Evolutionary conservation across 2,113 vertebrate species (phyloP).

Genomic region (Microtus pennsylvanicus): DNA sequence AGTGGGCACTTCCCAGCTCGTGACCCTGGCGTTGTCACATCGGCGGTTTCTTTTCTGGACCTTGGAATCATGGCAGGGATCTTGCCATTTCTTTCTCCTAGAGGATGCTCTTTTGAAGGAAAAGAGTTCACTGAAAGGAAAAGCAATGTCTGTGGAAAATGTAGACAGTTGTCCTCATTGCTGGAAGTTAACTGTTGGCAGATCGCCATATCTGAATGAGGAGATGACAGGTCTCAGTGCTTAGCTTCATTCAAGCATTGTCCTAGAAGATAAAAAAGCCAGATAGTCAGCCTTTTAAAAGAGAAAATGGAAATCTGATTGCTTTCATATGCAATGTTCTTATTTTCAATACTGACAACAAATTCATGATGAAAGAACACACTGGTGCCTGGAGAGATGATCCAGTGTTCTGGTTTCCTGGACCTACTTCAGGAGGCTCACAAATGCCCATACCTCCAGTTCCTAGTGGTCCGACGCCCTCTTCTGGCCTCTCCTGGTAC

Average conservation of each 20-base stretch:
- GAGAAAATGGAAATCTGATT: not conserved
- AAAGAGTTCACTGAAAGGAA: constrained; percentile 25
- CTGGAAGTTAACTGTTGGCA: not conserved
- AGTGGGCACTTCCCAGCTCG: not conserved
- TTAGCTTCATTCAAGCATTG: not conserved
- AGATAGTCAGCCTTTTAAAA: constrained; percentile 2
- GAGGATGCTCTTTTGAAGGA: not conserved
- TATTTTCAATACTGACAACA: constrained; percentile 33
- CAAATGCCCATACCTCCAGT: too few relatives aligned
- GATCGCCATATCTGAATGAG: not conserved
- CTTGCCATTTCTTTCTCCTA: constrained; percentile 3
- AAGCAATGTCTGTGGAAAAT: not conserved
- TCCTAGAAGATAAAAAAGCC: not conserved
- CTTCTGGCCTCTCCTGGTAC: not conserved
- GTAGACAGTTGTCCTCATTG: constrained; percentile 4
- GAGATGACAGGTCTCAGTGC: fast-evolving
- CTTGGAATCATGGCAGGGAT: not conserved
- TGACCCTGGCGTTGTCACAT: not conserved
- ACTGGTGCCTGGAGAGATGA: not conserved
- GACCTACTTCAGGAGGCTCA: not conserved
- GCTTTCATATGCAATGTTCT: constrained; percentile 23
- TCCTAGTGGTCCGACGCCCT: not conserved
- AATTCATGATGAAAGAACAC: not conserved
- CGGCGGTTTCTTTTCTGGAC: not conserved
- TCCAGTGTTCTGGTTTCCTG: not conserved